These are phyloP conservation scores for Setipinna tenuifilis DNA, from an alignment of 2,797 vertebrate species.

Conservation along the genomic window DNA sequence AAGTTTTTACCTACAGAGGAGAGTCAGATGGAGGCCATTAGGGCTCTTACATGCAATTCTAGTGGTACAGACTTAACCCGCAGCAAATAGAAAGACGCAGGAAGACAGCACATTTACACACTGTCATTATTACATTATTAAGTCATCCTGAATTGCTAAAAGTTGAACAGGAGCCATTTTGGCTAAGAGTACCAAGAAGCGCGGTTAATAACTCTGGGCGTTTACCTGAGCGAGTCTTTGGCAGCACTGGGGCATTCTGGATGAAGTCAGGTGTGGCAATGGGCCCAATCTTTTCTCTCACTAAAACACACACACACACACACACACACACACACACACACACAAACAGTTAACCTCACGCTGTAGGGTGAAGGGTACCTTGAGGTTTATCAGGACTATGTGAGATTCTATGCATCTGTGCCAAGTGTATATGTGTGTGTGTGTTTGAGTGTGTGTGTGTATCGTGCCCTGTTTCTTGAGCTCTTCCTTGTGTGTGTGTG, in stretches of 20 bases:
- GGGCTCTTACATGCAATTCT: not conserved
- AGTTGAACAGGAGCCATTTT: not conserved
- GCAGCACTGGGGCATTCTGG: conserved; percentile 80
- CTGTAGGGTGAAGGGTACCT: not conserved
- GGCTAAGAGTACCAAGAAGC: not conserved
- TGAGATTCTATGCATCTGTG: not conserved
- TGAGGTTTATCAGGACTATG: not conserved
- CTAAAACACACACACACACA: conserved; percentile 55
- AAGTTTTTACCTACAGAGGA: conserved; percentile 75
- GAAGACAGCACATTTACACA: not conserved
- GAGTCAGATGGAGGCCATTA: not conserved
- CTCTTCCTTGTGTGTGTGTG: conserved; percentile 60
- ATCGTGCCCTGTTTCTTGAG: conserved; percentile 76
- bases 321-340: not conserved
- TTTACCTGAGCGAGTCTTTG: conserved; percentile 84
- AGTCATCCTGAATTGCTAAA: not conserved
- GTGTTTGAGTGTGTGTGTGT: not conserved
- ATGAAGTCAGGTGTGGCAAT: conserved; percentile 84
- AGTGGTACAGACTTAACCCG: too few species aligned
- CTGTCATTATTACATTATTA: not conserved
- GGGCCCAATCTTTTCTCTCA: conserved; percentile 83
- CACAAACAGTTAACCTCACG: not conserved
- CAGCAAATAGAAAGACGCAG: too few species aligned
- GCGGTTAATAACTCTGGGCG: not conserved
- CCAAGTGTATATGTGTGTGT: not conserved